phyloP scores from a whole-genome alignment of 2,113 vertebrate species.

The Entomyzon cyanotis region DNA sequence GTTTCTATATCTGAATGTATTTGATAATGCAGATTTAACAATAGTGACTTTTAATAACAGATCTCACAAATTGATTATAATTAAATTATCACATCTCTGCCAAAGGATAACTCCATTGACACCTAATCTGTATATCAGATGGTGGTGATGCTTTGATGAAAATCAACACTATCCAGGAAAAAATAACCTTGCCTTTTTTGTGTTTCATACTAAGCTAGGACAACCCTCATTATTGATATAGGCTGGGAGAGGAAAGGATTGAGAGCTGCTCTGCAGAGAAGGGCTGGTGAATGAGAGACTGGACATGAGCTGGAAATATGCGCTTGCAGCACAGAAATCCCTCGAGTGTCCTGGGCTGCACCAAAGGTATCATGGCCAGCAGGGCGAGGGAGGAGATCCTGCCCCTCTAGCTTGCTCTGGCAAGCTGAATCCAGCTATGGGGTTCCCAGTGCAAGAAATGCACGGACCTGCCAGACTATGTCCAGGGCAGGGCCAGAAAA shows the following conservation, averaged over 20 bases:
- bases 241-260: background rate
- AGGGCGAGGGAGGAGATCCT: accelerated
- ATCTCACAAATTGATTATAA: background rate
- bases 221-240: background rate
- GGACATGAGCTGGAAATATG: background rate
- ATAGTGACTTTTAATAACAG: background rate
- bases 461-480: background rate
- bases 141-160: background rate
- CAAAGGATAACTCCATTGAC: background rate
- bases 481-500: background rate
- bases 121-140: background rate
- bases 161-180: background rate
- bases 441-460: background rate
- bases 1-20: background rate
- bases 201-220: background rate
- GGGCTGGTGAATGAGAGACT: background rate
- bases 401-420: accelerated
- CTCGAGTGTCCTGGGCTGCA: background rate
- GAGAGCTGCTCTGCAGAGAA: background rate
- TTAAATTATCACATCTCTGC: background rate
- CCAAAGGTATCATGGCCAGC: accelerated
- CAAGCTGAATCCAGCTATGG: background rate
- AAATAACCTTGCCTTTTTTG: background rate
- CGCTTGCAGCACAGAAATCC: accelerated
- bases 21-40: background rate